phyloP scores from a whole-genome alignment of 2,113 vertebrate species.

The Cettia cetti region DNA sequence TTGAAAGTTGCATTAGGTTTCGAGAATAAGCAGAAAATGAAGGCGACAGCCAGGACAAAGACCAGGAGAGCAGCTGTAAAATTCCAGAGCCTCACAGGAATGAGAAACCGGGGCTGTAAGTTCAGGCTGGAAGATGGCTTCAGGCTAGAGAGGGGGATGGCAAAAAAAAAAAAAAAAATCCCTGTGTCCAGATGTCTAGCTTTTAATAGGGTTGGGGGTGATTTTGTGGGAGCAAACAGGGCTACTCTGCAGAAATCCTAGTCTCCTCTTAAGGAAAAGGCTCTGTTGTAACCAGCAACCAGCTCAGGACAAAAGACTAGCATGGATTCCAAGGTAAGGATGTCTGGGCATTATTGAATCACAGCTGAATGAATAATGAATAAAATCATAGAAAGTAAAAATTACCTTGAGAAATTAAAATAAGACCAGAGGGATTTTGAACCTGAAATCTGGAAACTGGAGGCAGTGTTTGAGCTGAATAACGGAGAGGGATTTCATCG shows the following conservation, averaged over 20 bases:
- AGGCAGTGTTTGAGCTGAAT: neutral
- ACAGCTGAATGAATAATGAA: neutral
- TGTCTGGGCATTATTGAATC: neutral
- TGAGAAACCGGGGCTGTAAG: neutral
- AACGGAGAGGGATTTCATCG: neutral
- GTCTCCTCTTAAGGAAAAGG: neutral
- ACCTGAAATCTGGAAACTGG: neutral
- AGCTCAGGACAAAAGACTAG: neutral
- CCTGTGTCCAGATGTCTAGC: neutral
- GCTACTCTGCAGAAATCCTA: neutral
- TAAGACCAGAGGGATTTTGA: neutral
- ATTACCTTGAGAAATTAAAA: constrained; percentile 12
- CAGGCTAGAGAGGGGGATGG: neutral
- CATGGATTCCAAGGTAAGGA: neutral
- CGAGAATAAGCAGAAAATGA: constrained; percentile 9
- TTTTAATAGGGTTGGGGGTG: neutral
- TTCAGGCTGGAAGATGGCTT: neutral
- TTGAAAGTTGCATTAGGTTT: neutral
- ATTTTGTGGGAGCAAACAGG: neutral
- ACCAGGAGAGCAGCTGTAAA: neutral
- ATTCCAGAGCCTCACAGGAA: neutral
- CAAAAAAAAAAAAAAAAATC: neutral
- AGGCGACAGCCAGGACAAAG: neutral
- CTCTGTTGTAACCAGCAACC: fast-evolving
- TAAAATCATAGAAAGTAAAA: neutral